Evolutionary conservation across 1,140 invertebrate species (phyloP).

Genomic region (Brachionus asplanchnoidis): DNA sequence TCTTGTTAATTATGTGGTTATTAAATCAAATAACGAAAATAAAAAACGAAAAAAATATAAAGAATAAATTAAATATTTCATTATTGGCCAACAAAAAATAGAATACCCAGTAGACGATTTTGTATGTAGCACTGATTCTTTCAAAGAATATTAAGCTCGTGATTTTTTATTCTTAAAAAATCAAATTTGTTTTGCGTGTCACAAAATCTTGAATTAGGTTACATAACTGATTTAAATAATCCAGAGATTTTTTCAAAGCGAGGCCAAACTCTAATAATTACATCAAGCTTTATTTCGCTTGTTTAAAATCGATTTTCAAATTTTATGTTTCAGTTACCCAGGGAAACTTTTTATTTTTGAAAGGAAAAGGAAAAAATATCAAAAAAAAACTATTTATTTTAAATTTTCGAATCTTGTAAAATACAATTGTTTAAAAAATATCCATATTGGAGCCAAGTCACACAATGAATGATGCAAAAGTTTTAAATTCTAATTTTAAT

Average conservation of each 20-base stretch:
- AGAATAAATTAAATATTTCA: not conserved
- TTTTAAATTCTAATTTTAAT: too few species aligned
- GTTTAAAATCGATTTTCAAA: not conserved
- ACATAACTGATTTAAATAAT: not conserved
- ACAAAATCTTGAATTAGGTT: not conserved
- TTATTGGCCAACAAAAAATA: not conserved
- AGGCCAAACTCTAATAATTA: not conserved
- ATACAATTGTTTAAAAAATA: not conserved
- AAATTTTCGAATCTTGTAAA: not conserved
- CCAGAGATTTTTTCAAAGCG: not conserved
- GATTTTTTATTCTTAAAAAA: not conserved
- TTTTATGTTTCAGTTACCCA: not conserved
- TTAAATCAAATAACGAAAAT: not conserved
- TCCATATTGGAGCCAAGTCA: too few species aligned
- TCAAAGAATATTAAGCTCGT: not conserved
- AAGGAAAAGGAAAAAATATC: not conserved
- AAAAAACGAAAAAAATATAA: not conserved
- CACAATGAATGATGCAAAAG: too few species aligned
- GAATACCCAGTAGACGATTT: not conserved
- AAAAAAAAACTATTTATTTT: not conserved
- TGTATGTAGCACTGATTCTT: not conserved
- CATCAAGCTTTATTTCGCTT: not conserved
- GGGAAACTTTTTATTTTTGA: not conserved
- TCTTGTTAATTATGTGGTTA: constrained; percentile 22
- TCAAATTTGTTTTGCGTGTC: not conserved